phyloP scores from a whole-genome alignment of 2,113 vertebrate species.

The Scytalopus superciliaris region DNA sequence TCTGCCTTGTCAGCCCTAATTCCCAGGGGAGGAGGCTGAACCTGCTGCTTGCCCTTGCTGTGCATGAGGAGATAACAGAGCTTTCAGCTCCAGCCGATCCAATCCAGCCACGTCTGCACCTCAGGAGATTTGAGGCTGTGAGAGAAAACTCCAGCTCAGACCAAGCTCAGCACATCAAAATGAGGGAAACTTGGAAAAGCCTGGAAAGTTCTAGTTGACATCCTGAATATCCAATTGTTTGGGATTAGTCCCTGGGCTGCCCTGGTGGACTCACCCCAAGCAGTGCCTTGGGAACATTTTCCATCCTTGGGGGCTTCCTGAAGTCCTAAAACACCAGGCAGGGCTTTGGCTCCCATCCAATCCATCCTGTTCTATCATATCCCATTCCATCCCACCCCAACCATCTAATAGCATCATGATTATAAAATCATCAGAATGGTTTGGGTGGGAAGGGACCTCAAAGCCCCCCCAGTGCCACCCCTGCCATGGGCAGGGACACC shows the following conservation, averaged over 20 bases:
- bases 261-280: rapidly evolving
- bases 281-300: neutral
- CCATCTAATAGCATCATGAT: neutral
- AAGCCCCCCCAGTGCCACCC: neutral
- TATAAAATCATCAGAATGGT: neutral
- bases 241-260: neutral
- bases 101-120: rapidly evolving
- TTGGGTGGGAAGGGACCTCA: neutral
- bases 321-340: neutral
- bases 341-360: neutral
- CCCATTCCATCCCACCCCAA: neutral
- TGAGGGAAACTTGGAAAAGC: neutral
- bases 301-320: rapidly evolving
- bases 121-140: neutral
- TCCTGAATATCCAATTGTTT: neutral
- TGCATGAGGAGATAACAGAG: neutral
- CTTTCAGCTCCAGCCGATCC: neutral
- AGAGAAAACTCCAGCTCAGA: neutral
- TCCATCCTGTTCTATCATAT: too few species aligned
- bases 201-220: neutral
- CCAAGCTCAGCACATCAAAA: rapidly evolving
- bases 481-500: neutral
- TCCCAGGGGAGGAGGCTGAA: neutral
- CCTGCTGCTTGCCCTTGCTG: neutral
- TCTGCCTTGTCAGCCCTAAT: neutral